A percentile compares a stretch with the other conserved stretches of the same genome.
These are phyloP conservation scores for Leucoraja ocellata DNA, from an alignment of 2,797 vertebrate species.

Conservation along the genomic window DNA sequence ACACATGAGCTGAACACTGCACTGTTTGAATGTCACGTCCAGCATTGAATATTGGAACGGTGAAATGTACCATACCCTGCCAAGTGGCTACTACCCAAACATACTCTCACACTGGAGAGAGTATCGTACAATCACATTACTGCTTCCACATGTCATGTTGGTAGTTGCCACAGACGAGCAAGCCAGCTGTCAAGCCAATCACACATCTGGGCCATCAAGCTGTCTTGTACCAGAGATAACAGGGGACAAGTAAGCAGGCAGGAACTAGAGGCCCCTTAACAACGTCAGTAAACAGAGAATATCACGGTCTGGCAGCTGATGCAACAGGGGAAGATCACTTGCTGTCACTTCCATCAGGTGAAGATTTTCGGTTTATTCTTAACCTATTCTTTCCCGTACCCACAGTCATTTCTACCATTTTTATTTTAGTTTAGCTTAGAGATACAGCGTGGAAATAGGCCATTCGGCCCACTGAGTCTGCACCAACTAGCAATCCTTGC, in stretches of 20 bases:
- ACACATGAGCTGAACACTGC: no score
- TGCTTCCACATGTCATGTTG: not conserved
- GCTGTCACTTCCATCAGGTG: not conserved
- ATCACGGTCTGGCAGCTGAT: not conserved
- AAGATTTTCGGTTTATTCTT: not conserved
- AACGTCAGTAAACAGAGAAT: not conserved
- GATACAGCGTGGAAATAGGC: no score
- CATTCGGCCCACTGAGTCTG: no score
- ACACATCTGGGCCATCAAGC: not conserved
- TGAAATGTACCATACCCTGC: not conserved
- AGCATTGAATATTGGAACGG: not conserved
- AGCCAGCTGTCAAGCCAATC: not conserved
- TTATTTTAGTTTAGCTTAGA: not conserved
- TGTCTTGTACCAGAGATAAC: not conserved
- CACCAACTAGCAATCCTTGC: no score
- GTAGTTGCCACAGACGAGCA: not conserved
- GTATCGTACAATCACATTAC: not conserved
- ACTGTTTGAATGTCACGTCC: not conserved
- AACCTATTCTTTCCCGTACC: not conserved
- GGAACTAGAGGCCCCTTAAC: not conserved
- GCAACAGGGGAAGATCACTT: not conserved
- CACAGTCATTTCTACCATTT: not conserved
- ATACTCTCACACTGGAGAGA: not conserved
- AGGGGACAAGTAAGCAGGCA: not conserved
- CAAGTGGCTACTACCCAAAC: not conserved